phyloP scores from a whole-genome alignment of 2,113 vertebrate species.

The Riparia riparia region DNA sequence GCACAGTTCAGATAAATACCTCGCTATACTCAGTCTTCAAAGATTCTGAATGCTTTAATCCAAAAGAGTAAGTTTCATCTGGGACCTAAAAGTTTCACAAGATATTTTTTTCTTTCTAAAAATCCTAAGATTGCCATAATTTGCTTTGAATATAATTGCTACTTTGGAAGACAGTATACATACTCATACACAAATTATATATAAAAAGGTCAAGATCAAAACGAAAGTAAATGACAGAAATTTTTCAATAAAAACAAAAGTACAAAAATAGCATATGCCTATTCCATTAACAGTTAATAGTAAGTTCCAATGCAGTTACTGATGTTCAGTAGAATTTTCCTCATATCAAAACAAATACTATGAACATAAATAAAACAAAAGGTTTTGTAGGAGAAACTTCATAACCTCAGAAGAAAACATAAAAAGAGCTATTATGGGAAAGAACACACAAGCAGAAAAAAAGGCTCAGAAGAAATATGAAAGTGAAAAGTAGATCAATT shows the following conservation, averaged over 20 bases:
- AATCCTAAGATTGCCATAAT: neutral
- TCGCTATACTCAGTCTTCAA: neutral
- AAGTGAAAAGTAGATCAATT: neutral
- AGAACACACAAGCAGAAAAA: neutral
- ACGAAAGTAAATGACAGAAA: neutral
- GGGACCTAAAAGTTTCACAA: neutral
- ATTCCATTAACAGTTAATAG: neutral
- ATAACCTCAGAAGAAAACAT: neutral
- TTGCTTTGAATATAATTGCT: neutral
- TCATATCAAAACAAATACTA: neutral
- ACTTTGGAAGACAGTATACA: neutral
- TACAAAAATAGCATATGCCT: neutral
- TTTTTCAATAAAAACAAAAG: neutral
- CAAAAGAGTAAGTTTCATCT: neutral
- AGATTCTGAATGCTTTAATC: neutral
- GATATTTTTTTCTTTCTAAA: neutral
- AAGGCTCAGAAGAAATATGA: neutral
- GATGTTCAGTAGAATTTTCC: neutral
- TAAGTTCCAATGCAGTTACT: neutral
- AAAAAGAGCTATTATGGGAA: neutral
- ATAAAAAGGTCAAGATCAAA: neutral
- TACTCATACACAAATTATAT: neutral
- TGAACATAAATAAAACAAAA: neutral
- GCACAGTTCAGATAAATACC: neutral
- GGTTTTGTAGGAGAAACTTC: neutral